These are phyloP conservation scores for Leucophenga maculata DNA, from an alignment of 2,888 invertebrate species.

Conservation along the genomic window DNA sequence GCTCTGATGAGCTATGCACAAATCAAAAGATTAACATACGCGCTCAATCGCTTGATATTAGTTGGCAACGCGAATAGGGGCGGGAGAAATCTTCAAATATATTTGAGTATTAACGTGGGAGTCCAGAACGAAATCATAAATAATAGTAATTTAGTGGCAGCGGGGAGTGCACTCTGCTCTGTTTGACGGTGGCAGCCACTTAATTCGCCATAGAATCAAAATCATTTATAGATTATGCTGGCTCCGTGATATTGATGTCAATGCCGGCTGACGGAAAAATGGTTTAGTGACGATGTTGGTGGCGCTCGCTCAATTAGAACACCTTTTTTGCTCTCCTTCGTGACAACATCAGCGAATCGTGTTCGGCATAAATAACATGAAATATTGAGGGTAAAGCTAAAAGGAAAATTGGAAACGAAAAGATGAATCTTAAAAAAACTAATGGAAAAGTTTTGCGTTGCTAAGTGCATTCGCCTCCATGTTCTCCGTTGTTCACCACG, in stretches of 20 bases:
- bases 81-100: neutral
- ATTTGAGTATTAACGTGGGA: neutral
- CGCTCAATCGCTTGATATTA: neutral
- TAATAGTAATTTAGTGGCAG: constrained; percentile 13
- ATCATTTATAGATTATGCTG: neutral
- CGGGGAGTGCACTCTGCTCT: constrained; percentile 8
- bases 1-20: neutral
- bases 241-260: neutral
- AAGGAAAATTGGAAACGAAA: neutral
- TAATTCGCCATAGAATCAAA: constrained; percentile 36
- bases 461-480: constrained; percentile 56
- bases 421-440: constrained; percentile 36
- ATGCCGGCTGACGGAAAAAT: neutral
- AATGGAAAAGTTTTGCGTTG: constrained; percentile 57
- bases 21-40: constrained; percentile 14
- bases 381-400: neutral
- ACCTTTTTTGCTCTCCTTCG: neutral
- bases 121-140: constrained; percentile 19
- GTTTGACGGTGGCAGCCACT: constrained; percentile 36
- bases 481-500: neutral
- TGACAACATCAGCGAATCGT: constrained; percentile 34
- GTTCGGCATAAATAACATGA: constrained; percentile 34
- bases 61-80: neutral
- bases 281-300: neutral
- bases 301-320: neutral